phyloP scores from a whole-genome alignment of 2,888 invertebrate species.

The Cantharis flavilabris region DNA sequence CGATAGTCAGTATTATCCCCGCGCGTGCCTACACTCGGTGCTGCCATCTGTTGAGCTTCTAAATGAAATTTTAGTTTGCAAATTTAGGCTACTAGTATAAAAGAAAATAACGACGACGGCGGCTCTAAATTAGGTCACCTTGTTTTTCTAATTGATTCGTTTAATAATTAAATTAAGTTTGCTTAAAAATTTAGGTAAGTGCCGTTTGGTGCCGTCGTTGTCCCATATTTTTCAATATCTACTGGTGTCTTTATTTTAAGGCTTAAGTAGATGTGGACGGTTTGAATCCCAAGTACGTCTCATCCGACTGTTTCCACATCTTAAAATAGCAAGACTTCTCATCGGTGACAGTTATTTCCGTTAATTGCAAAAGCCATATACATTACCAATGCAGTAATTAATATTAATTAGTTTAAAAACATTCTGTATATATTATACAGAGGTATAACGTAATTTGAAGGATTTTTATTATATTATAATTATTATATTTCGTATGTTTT shows the following conservation, averaged over 20 bases:
- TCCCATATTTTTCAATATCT: neutral
- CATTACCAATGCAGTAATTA: slow-evolving; percentile 45
- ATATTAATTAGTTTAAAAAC: slow-evolving; percentile 43
- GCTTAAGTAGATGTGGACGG: slow-evolving; percentile 46
- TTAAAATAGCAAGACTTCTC: slow-evolving; percentile 43
- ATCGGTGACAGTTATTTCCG: slow-evolving; percentile 49
- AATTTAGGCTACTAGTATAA: slow-evolving; percentile 35
- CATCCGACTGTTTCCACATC: slow-evolving; percentile 44
- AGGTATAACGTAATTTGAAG: slow-evolving; percentile 46
- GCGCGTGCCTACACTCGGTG: slow-evolving; percentile 55
- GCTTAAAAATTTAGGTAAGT: neutral
- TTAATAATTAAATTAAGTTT: neutral
- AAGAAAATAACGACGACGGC: slow-evolving; percentile 8
- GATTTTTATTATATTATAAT: slow-evolving; percentile 40
- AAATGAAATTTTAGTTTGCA: slow-evolving; percentile 35
- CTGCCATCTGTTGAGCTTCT: slow-evolving; percentile 50
- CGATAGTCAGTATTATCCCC: slow-evolving; percentile 54
- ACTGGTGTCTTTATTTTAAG: slow-evolving; percentile 43
- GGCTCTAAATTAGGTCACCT: neutral
- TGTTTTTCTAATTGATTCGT: neutral
- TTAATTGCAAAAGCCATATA: slow-evolving; percentile 31
- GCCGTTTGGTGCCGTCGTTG: neutral
- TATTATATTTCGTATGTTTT: slow-evolving; percentile 52
- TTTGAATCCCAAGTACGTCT: slow-evolving; percentile 34
- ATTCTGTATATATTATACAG: slow-evolving; percentile 54